phyloP scores from a whole-genome alignment of 2,797 vertebrate species.

The Setipinna tenuifilis region DNA sequence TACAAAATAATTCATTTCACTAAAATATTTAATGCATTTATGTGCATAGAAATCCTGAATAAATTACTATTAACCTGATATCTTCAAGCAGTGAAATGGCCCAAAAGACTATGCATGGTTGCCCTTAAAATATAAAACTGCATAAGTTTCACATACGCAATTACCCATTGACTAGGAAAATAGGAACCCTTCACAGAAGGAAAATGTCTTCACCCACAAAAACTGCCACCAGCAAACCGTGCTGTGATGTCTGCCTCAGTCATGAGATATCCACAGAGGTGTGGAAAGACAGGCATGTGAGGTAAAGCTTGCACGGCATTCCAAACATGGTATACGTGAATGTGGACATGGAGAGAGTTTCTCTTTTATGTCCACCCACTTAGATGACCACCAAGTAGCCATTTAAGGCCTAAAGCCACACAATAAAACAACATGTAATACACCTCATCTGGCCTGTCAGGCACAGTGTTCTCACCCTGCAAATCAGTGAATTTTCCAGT shows the following conservation, averaged over 20 bases:
- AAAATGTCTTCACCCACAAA: conserved; percentile 31
- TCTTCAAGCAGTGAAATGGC: neutral
- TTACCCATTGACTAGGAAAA: conserved; percentile 15
- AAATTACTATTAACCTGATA: neutral
- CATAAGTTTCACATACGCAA: neutral
- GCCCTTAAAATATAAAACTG: neutral
- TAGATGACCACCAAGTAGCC: neutral
- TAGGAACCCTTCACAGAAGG: conserved; percentile 64
- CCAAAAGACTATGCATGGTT: neutral
- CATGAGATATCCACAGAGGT: neutral
- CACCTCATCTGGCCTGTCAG: neutral
- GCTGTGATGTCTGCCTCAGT: neutral
- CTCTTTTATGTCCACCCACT: neutral
- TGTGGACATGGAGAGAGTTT: neutral
- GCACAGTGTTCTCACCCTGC: neutral
- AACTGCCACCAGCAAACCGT: neutral
- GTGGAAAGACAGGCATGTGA: neutral
- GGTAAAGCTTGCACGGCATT: conserved; percentile 12
- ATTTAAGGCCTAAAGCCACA: neutral
- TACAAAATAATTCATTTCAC: neutral
- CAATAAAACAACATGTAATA: neutral
- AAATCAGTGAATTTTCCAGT: conserved; percentile 17
- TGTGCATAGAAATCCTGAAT: neutral
- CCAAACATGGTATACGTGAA: conserved; percentile 1
- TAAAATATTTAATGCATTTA: neutral